phyloP scores from a whole-genome alignment of 2,113 vertebrate species.

The Aleadryas rufinucha region DNA sequence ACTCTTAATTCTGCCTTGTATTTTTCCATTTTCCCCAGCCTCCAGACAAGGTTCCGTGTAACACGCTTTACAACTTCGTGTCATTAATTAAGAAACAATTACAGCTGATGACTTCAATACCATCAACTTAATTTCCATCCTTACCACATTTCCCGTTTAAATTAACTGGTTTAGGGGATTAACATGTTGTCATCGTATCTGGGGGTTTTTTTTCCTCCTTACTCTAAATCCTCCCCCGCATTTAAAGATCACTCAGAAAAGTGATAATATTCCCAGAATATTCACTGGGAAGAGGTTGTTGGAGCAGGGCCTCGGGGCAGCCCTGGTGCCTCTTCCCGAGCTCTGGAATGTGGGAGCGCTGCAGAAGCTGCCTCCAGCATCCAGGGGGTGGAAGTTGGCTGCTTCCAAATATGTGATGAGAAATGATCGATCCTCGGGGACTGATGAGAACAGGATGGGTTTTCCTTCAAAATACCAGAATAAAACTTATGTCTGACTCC shows the following conservation, averaged over 20 bases:
- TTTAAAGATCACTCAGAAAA: not conserved
- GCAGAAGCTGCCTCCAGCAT: not conserved
- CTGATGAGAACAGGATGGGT: not conserved
- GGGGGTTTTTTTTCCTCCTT: not conserved
- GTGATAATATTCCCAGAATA: not conserved
- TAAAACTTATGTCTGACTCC: not conserved
- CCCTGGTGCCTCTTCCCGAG: accelerated
- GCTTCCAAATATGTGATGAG: not conserved
- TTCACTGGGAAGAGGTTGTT: not conserved
- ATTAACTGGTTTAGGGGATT: slow-evolving; percentile 23
- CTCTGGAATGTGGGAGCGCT: not conserved
- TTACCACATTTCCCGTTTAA: slow-evolving; percentile 5
- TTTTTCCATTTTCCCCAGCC: not conserved
- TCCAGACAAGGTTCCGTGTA: not conserved
- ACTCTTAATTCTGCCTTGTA: not conserved
- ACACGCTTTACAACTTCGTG: not conserved
- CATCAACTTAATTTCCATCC: slow-evolving; percentile 19
- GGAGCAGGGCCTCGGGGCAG: not conserved
- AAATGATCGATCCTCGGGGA: not conserved
- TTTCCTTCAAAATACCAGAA: not conserved
- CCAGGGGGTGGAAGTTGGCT: not conserved
- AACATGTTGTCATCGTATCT: not conserved
- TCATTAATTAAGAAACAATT: slow-evolving; percentile 54
- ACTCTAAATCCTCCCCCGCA: not conserved
- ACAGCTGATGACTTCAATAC: slow-evolving; percentile 25